Evolutionary conservation across 2,113 vertebrate species (phyloP).

Genomic region (Pedetes capensis): DNA sequence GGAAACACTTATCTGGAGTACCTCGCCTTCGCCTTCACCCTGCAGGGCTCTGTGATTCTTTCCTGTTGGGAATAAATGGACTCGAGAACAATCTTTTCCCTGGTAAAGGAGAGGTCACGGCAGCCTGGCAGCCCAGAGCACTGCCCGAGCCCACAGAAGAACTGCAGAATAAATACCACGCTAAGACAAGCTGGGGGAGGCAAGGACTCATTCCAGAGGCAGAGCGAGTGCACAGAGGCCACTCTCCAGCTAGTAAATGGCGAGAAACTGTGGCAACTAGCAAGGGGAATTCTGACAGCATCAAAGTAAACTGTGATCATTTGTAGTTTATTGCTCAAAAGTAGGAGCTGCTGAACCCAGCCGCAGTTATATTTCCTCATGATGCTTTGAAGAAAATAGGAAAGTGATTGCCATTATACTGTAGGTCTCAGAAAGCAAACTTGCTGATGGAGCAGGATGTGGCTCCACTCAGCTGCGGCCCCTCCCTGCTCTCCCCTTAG

Average conservation of each 20-base stretch:
- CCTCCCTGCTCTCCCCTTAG: rapidly evolving
- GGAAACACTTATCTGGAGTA: conserved; percentile 84
- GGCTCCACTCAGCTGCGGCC: neutral
- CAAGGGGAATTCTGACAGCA: conserved; percentile 47
- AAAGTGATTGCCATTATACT: conserved; percentile 52
- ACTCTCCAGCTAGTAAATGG: conserved; percentile 31
- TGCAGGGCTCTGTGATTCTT: conserved; percentile 80
- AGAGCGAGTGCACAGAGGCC: neutral
- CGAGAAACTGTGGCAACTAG: neutral
- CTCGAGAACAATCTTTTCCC: conserved; percentile 72
- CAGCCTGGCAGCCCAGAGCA: conserved; percentile 63
- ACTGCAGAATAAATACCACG: conserved; percentile 58
- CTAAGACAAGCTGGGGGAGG: neutral
- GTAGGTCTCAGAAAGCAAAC: conserved; percentile 67
- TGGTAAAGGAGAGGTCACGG: conserved; percentile 56
- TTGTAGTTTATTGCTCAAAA: conserved; percentile 68
- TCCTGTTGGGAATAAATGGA: conserved; percentile 82
- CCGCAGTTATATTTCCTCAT: conserved; percentile 45
- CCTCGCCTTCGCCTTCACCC: conserved; percentile 74
- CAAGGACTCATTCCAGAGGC: conserved; percentile 39
- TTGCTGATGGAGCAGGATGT: neutral
- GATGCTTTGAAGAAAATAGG: conserved; percentile 67
- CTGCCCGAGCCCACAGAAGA: conserved; percentile 37
- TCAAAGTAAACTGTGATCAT: conserved; percentile 63
- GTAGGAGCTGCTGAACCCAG: conserved; percentile 51